These are phyloP conservation scores for Tragelaphus oryx DNA, from an alignment of 2,797 vertebrate genomes.

Conservation along the genomic window DNA sequence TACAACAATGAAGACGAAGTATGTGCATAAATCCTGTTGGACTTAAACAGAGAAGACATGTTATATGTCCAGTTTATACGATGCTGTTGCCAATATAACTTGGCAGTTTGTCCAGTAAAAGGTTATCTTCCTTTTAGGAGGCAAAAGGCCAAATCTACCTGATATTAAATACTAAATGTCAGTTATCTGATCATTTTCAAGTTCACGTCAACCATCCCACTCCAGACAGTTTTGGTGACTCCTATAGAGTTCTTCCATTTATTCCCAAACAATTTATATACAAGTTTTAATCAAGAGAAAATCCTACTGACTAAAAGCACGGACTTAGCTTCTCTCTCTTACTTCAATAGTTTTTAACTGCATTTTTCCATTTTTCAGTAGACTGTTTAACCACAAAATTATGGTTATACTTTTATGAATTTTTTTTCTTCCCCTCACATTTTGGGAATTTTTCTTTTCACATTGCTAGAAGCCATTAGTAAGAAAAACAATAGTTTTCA, in stretches of 20 bases:
- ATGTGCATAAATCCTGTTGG: background rate
- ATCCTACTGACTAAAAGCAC: background rate
- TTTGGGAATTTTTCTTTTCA: constrained; percentile 23
- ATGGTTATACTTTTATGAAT: background rate
- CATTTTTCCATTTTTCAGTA: background rate
- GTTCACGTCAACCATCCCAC: background rate
- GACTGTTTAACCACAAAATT: background rate
- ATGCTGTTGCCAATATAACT: background rate
- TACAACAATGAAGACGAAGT: no score
- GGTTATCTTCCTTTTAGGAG: background rate
- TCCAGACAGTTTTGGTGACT: background rate
- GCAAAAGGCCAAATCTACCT: background rate
- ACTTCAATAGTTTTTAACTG: constrained; percentile 36
- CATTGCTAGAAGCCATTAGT: background rate
- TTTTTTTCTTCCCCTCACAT: background rate
- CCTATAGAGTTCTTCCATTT: background rate
- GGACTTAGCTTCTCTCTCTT: background rate
- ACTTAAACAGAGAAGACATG: background rate
- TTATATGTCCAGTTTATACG: background rate
- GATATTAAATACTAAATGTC: background rate
- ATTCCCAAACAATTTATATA: constrained; percentile 1
- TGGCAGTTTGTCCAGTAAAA: background rate
- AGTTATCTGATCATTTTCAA: constrained; percentile 9
- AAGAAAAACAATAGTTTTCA: background rate
- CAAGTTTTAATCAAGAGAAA: constrained; percentile 30